A percentile compares a stretch with the other conserved stretches of the same genome.
Conservation (phyloP, 2,888 invertebrate genomes). For the Thera obeliscata region DNA sequence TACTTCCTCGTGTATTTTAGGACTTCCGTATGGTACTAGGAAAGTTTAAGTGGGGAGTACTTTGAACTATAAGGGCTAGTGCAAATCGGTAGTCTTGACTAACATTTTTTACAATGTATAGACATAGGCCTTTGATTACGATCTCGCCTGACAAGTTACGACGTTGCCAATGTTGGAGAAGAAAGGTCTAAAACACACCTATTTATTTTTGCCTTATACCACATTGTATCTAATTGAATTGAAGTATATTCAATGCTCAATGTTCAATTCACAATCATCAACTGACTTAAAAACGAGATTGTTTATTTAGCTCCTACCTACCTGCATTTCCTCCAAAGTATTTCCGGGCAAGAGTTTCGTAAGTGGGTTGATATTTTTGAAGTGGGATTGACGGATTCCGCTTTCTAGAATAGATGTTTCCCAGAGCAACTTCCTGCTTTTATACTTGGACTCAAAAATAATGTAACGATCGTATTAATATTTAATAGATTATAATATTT, state of each 20-base stretch:
- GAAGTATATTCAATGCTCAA: no score
- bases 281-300: neutral
- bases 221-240: no score
- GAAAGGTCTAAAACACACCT: no score
- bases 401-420: constrained; percentile 11
- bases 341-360: constrained; percentile 13
- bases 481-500: no score
- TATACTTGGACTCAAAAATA: neutral
- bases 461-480: no score
- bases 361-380: constrained; percentile 19
- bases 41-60: constrained; percentile 6
- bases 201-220: no score
- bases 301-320: neutral
- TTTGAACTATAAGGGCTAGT: constrained; percentile 12
- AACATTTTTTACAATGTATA: no score
- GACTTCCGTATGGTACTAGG: constrained; percentile 18
- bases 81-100: neutral
- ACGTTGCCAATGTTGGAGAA: no score
- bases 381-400: constrained; percentile 19
- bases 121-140: no score
- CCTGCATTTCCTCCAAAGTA: constrained; percentile 1
- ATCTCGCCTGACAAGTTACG: no score
- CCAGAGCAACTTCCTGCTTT: neutral
- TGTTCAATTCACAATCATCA: no score
- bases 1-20: constrained; percentile 37